Conservation (phyloP, 1,140 invertebrate species). For the Macrocentrus cingulum region DNA sequence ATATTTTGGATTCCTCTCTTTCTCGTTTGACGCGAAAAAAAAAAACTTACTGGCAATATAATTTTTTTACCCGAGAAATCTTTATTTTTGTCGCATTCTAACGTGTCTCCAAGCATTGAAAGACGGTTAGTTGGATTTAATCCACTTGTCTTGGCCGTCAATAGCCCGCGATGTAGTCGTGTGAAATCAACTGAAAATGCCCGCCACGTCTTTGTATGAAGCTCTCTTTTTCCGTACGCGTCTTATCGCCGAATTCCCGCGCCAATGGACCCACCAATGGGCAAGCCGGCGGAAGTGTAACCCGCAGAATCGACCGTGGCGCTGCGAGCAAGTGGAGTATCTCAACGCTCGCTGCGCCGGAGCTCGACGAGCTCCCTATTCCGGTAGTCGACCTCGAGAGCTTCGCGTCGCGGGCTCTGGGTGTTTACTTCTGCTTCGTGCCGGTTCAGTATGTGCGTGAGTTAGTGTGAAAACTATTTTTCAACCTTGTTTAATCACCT, state of each 20-base stretch:
- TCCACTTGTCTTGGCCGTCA: too few species aligned
- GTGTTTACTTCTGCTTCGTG: slow-evolving; percentile 22
- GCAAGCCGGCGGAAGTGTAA: slow-evolving; percentile 30
- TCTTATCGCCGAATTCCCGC: neutral
- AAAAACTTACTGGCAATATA: too few species aligned
- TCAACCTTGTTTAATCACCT: too few species aligned
- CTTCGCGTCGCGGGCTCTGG: slow-evolving; percentile 37
- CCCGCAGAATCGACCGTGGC: slow-evolving; percentile 43
- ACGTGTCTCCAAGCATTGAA: too few species aligned
- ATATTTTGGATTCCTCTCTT: too few species aligned
- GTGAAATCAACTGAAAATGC: too few species aligned
- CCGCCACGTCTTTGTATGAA: too few species aligned
- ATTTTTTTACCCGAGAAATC: too few species aligned
- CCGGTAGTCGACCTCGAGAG: slow-evolving; percentile 47
- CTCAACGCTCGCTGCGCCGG: slow-evolving; percentile 39
- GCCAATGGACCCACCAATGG: neutral
- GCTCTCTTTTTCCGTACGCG: neutral
- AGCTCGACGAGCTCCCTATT: slow-evolving; percentile 41
- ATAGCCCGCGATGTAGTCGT: too few species aligned
- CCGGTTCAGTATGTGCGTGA: slow-evolving; percentile 16
- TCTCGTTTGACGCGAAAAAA: too few species aligned
- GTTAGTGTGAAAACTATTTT: neutral
- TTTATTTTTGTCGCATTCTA: too few species aligned
- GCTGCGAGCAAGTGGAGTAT: slow-evolving; percentile 38
- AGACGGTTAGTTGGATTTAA: too few species aligned